These are phyloP conservation scores for Brienomyrus longianalis DNA, from an alignment of 2,113 vertebrate genomes.

Conservation along the genomic window DNA sequence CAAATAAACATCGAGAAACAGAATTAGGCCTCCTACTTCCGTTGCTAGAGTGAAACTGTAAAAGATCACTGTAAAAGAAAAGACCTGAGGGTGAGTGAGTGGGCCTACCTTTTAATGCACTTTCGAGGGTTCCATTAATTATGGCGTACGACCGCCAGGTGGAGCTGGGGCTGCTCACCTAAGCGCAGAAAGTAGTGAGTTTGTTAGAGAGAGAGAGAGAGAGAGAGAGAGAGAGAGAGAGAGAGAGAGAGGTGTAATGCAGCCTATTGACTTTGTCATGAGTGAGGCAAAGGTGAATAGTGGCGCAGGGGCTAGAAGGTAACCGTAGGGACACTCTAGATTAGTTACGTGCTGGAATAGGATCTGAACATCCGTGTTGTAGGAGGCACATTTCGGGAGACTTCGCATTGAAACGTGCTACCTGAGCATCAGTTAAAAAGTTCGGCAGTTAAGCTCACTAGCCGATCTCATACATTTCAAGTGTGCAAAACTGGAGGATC, in stretches of 20 bases:
- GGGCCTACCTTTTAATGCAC: background rate
- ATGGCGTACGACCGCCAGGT: conserved; percentile 39
- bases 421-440: background rate
- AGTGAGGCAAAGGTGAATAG: conserved; percentile 33
- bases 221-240: background rate
- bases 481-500: conserved; percentile 40
- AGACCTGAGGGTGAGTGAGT: background rate
- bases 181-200: background rate
- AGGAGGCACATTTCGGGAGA: background rate
- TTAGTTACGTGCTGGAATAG: background rate
- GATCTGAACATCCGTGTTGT: background rate
- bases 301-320: conserved; percentile 31
- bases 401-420: background rate
- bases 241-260: background rate
- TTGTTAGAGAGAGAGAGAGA: background rate
- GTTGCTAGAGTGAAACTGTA: background rate
- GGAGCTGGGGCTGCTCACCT: conserved; percentile 32
- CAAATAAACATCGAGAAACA: background rate
- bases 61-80: background rate
- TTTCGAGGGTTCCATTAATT: background rate
- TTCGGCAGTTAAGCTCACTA: background rate
- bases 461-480: conserved; percentile 20
- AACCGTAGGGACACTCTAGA: conserved; percentile 20
- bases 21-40: background rate
- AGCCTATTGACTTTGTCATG: conserved; percentile 24